phyloP scores from a whole-genome alignment of 2,888 invertebrate genomes.

The Latrodectus elegans region DNA sequence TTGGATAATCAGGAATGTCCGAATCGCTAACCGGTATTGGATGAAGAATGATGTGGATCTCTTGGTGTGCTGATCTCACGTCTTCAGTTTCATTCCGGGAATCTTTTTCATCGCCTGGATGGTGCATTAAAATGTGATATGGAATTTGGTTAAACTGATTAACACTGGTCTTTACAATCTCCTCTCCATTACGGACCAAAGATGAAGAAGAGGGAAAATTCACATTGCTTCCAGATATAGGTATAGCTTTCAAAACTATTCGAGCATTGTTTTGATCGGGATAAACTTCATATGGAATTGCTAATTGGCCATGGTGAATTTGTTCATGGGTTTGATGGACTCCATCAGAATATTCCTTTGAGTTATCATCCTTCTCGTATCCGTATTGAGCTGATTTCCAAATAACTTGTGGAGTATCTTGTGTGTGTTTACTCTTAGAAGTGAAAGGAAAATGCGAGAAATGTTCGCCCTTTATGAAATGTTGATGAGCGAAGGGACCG shows the following conservation, averaged over 20 bases:
- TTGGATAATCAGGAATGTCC: background rate
- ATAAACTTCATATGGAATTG: background rate
- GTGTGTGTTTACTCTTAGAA: background rate
- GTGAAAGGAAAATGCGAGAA: background rate
- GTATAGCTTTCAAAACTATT: background rate
- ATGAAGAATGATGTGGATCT: constrained; percentile 55
- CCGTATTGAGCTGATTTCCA: background rate
- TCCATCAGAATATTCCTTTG: background rate
- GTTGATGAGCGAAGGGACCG: background rate
- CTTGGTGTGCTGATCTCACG: constrained; percentile 9
- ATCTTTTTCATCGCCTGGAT: background rate
- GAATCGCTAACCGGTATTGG: constrained; percentile 33
- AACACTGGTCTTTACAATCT: too few relatives aligned
- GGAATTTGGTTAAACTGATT: too few relatives aligned
- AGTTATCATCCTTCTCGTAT: too few relatives aligned
- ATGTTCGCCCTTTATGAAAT: background rate
- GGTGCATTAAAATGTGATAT: background rate
- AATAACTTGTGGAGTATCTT: background rate
- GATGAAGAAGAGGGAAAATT: background rate
- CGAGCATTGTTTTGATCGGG: background rate
- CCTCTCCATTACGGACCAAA: too few relatives aligned
- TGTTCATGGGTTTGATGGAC: background rate
- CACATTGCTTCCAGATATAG: background rate
- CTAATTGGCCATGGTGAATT: too few relatives aligned
- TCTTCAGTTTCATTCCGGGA: background rate